Evolutionary conservation across 2,113 vertebrate genomes (phyloP).

Genomic region (Isichthys henryi): DNA sequence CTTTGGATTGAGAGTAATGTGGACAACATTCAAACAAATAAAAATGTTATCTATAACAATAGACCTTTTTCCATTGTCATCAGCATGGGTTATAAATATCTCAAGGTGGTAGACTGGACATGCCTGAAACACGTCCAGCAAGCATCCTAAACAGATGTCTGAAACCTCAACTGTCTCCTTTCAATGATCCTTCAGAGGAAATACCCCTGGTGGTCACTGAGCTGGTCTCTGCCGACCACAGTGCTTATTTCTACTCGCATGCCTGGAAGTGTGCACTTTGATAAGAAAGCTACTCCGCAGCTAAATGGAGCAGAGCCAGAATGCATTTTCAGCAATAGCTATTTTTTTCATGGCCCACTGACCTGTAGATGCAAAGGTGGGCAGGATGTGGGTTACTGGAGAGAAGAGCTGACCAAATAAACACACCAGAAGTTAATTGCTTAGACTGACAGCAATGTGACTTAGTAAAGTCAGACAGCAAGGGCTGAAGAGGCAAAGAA

Average conservation of each 20-base stretch:
- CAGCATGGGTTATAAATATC: background rate
- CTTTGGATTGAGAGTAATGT: background rate
- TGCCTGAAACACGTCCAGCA: background rate
- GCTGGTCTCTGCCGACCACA: background rate
- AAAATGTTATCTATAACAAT: background rate
- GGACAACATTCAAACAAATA: background rate
- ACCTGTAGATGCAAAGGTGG: background rate
- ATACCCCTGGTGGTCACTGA: background rate
- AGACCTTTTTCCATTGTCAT: background rate
- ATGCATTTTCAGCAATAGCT: background rate
- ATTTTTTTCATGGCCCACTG: background rate
- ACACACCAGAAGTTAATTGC: background rate
- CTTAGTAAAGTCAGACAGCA: background rate
- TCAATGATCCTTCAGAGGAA: background rate
- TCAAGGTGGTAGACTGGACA: background rate
- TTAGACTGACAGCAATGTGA: background rate
- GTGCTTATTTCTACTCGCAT: background rate
- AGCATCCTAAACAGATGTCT: background rate
- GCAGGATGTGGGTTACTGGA: background rate
- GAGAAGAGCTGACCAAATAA: background rate
- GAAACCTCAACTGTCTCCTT: background rate
- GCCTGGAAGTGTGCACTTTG: background rate
- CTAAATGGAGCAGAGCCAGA: background rate
- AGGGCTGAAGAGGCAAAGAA: background rate
- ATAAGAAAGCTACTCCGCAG: background rate